These are phyloP conservation scores for Atethmia centrago DNA, from an alignment of 2,888 invertebrate genomes.

Conservation along the genomic window DNA sequence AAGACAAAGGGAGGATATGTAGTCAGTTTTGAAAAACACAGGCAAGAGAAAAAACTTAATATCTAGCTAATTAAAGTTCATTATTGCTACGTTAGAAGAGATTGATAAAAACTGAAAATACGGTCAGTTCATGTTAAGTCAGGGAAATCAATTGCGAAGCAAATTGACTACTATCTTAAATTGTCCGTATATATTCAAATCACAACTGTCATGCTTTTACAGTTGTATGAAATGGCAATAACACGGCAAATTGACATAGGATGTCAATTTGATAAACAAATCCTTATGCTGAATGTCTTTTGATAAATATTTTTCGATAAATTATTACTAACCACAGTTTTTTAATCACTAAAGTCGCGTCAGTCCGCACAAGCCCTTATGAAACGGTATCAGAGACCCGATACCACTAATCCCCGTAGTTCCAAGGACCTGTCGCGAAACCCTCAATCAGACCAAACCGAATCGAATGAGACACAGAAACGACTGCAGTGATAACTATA, in stretches of 20 bases:
- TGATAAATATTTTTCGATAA: too few species aligned
- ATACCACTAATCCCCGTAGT: constrained; percentile 61
- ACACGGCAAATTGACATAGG: too few species aligned
- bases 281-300: too few species aligned
- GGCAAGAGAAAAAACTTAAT: not conserved
- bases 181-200: not conserved
- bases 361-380: constrained; percentile 29
- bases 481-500: constrained; percentile 68
- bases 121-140: not conserved
- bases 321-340: not conserved
- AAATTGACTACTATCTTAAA: not conserved
- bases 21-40: not conserved
- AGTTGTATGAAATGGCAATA: too few species aligned
- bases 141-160: not conserved
- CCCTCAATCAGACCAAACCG: constrained; percentile 78
- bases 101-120: not conserved
- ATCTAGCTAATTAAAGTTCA: not conserved
- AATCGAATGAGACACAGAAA: constrained; percentile 71
- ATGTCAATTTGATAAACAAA: too few species aligned
- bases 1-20: not conserved
- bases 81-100: not conserved
- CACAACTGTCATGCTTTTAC: too few species aligned
- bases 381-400: constrained; percentile 44
- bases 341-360: not conserved
- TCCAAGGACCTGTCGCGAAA: constrained; percentile 69